A percentile compares a stretch with the other conserved stretches of the same genome.
These are phyloP conservation scores for Bambusicola thoracicus DNA, from an alignment of 2,113 vertebrate genomes.

Conservation along the genomic window DNA sequence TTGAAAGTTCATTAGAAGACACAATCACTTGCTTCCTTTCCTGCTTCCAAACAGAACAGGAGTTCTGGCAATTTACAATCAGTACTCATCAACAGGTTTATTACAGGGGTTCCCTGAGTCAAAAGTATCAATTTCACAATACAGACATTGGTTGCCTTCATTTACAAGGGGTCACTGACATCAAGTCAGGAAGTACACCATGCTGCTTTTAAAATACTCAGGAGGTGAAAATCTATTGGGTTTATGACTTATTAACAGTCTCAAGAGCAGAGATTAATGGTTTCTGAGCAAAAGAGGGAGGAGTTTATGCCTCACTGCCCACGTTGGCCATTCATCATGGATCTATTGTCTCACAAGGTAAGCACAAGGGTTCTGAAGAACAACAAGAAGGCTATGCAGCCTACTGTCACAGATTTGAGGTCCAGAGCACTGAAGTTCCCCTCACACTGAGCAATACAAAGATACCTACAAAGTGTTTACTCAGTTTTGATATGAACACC, in stretches of 20 bases:
- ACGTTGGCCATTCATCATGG: constrained; percentile 1
- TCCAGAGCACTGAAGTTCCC: not conserved
- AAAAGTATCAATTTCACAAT: not conserved
- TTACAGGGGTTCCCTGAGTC: not conserved
- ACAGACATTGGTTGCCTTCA: constrained; percentile 15
- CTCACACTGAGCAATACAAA: not conserved
- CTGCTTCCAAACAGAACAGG: not conserved
- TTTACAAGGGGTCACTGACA: constrained; percentile 36
- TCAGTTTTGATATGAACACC: not conserved
- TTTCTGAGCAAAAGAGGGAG: constrained; percentile 40
- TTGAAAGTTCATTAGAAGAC: not conserved
- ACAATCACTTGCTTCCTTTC: not conserved
- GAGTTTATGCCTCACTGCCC: constrained; percentile 25
- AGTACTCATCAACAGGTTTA: not conserved
- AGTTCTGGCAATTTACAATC: not conserved
- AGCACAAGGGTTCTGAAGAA: not conserved
- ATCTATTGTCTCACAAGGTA: not conserved
- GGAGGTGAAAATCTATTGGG: constrained; percentile 24
- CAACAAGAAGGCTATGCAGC: not conserved
- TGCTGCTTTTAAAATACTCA: constrained; percentile 50
- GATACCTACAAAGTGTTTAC: not conserved
- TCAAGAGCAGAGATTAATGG: constrained; percentile 45
- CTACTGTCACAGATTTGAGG: not conserved
- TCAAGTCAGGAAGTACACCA: constrained; percentile 30
- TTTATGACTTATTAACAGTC: constrained; percentile 48